phyloP scores from a whole-genome alignment of 1,140 invertebrate genomes.

The Neotoxoptera formosana region DNA sequence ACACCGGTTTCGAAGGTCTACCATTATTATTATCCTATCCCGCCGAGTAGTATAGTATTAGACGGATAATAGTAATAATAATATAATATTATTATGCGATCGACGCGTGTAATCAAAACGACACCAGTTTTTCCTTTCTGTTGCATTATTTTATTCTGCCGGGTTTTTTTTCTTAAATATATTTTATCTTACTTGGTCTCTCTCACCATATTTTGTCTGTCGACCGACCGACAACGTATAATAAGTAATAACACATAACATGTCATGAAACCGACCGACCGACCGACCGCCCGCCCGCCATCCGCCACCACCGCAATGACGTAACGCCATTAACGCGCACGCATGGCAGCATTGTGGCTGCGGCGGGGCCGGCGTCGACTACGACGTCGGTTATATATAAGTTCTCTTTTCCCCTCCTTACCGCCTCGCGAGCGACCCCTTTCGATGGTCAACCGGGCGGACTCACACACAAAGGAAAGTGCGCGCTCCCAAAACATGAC shows the following conservation, averaged over 20 bases:
- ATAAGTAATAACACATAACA: background rate
- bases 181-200: background rate
- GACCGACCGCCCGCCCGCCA: background rate
- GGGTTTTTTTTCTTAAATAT: background rate
- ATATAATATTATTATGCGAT: background rate
- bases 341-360: background rate
- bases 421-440: background rate
- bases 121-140: slow-evolving; percentile 10
- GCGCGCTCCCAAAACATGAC: slow-evolving; percentile 38
- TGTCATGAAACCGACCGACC: background rate
- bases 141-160: background rate
- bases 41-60: background rate
- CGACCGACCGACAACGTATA: background rate
- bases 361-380: no score
- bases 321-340: slow-evolving; percentile 21
- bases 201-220: background rate
- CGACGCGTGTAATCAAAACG: background rate
- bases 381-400: background rate
- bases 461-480: slow-evolving; percentile 26
- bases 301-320: background rate
- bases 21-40: background rate
- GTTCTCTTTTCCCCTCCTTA: background rate
- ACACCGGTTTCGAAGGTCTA: background rate
- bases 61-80: background rate
- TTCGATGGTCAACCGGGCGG: background rate